phyloP scores from a whole-genome alignment of 2,797 vertebrate species.

The Characodon lateralis region DNA sequence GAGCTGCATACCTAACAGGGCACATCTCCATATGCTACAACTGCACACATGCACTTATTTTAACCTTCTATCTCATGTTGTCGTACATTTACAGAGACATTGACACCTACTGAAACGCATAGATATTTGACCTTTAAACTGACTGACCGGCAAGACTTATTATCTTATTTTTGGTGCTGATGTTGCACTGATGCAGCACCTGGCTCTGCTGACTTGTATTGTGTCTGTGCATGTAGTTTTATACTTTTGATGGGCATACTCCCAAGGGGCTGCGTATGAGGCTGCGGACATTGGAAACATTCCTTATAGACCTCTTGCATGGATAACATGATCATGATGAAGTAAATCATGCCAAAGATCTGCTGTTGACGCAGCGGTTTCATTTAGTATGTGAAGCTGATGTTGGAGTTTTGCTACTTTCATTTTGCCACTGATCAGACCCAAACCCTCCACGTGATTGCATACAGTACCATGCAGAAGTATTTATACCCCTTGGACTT shows the following conservation, averaged over 20 bases:
- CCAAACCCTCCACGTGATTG: background rate
- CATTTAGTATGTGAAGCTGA: background rate
- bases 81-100: conserved; percentile 14
- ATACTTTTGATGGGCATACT: background rate
- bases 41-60: background rate
- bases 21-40: conserved; percentile 12
- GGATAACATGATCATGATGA: background rate
- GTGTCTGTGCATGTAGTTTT: too few relatives aligned
- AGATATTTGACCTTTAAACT: conserved; percentile 28
- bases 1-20: conserved; percentile 38
- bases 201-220: too few relatives aligned
- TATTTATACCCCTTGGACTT: background rate
- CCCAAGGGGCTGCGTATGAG: background rate
- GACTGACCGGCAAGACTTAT: too few relatives aligned
- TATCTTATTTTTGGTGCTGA: too few relatives aligned
- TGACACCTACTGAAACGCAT: conserved; percentile 19
- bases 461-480: background rate
- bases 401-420: background rate
- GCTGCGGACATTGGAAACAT: too few relatives aligned
- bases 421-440: background rate
- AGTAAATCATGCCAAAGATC: background rate
- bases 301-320: background rate
- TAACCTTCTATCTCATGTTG: conserved; percentile 17
- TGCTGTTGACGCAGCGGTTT: background rate
- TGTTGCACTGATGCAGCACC: too few relatives aligned